Evolutionary conservation across 37 sponge, comb jelly and placozoan genomes (phyloP).

Genomic region (Chondrilla cf. caribensis): DNA sequence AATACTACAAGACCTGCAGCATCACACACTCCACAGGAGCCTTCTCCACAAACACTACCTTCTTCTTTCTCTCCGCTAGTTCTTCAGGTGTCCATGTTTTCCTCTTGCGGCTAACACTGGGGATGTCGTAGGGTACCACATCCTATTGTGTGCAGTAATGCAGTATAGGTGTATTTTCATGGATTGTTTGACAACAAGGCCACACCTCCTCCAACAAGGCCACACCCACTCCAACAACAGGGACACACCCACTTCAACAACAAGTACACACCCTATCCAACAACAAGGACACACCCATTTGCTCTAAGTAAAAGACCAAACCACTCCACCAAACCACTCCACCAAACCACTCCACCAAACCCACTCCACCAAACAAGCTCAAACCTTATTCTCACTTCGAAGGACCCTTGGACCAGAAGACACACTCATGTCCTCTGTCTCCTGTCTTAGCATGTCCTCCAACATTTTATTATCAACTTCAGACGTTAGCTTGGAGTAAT

Average conservation of each 20-base stretch:
- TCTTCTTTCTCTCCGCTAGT: conserved; percentile 65
- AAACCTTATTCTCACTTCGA: conserved; percentile 47
- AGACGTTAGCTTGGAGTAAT: conserved; percentile 52
- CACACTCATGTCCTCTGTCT: conserved; percentile 23
- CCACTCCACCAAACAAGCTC: too few species aligned
- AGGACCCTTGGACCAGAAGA: conserved; percentile 39
- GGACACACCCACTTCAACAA: too few species aligned
- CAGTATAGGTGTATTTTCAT: too few species aligned
- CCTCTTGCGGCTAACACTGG: conserved; percentile 47
- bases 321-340: too few species aligned
- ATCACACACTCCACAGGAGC: neutral
- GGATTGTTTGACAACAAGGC: too few species aligned
- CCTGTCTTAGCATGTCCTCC: conserved; percentile 55
- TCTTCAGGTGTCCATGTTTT: conserved; percentile 60
- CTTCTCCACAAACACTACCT: conserved; percentile 27
- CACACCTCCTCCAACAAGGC: too few species aligned
- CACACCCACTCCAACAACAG: too few species aligned
- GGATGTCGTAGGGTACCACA: neutral
- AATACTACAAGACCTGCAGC: neutral
- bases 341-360: too few species aligned
- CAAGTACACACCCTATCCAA: neutral
- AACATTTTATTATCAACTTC: conserved; percentile 62
- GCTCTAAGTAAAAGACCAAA: too few species aligned
- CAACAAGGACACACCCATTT: neutral
- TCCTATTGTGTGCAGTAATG: neutral